Percentiles rank a stretch among this genome's conserved stretches.
Conservation (phyloP, 2,797 vertebrate species). For the Rhinoraja longicauda region DNA sequence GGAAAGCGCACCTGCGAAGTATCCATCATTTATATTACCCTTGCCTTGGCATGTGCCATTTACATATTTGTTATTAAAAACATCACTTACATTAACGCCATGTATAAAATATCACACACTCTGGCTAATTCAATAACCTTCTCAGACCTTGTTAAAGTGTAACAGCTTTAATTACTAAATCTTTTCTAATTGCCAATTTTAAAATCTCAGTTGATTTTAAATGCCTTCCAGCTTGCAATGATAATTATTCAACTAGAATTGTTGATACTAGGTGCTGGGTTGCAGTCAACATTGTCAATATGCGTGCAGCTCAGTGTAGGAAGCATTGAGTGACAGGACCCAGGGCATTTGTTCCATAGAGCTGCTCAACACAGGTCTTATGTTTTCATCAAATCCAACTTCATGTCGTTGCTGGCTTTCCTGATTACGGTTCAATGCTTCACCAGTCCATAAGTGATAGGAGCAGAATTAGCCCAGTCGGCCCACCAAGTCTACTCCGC, state of each 20-base stretch:
- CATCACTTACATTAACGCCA: background rate
- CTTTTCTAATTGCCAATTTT: background rate
- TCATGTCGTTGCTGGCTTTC: no score
- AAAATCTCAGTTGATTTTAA: background rate
- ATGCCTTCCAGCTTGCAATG: background rate
- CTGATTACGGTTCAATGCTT: no score
- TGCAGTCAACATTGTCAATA: background rate
- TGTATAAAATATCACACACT: background rate
- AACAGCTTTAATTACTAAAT: background rate
- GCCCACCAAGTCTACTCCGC: no score
- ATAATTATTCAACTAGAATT: background rate
- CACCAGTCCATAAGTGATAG: no score
- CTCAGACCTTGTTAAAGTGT: background rate
- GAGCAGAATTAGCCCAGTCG: no score
- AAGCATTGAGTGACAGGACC: background rate
- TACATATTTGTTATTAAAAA: background rate
- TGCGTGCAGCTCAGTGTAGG: background rate
- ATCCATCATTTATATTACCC: background rate
- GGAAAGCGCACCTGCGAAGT: no score
- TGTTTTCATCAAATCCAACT: no score
- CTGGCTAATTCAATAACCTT: background rate
- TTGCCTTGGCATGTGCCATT: background rate
- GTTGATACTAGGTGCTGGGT: background rate
- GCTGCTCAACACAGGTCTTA: background rate
- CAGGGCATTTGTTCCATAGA: background rate